phyloP scores from a whole-genome alignment of 37 sponge, comb jelly and placozoan genomes.

The Aplysina aerophoba region DNA sequence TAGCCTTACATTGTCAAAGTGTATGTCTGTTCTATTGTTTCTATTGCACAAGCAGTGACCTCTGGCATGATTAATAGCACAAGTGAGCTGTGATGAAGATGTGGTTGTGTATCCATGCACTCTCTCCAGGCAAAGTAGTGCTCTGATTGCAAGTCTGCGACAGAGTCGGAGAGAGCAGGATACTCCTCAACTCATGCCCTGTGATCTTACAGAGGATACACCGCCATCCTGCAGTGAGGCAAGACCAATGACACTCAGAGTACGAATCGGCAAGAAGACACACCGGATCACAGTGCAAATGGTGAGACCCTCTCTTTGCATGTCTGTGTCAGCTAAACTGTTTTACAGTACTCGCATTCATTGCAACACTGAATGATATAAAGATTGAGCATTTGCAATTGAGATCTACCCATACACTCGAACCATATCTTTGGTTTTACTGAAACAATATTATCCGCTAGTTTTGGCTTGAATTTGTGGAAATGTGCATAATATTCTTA shows the following conservation, averaged over 20 bases:
- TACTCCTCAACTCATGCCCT: neutral
- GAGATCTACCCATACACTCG: too few species aligned
- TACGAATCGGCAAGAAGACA: neutral
- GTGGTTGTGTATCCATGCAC: neutral
- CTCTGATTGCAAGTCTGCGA: neutral
- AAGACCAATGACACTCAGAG: constrained; percentile 8
- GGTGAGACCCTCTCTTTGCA: constrained; percentile 8
- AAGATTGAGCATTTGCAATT: too few species aligned
- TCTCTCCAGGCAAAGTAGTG: constrained; percentile 3
- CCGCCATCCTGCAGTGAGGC: neutral
- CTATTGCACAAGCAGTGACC: too few species aligned
- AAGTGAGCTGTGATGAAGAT: too few species aligned
- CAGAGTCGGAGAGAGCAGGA: neutral
- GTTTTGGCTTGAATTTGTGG: neutral
- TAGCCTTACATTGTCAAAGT: too few species aligned
- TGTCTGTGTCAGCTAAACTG: neutral
- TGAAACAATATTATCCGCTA: neutral
- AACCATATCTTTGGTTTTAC: too few species aligned
- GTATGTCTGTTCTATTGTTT: too few species aligned
- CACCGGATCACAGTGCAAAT: neutral
- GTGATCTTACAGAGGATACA: neutral
- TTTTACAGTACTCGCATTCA: too few species aligned
- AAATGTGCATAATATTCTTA: neutral
- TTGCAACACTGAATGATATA: too few species aligned
- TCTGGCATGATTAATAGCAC: too few species aligned